Percentiles rank a stretch among this genome's conserved stretches.
Conservation (phyloP, 2,888 invertebrate genomes). For the Archips xylosteana region DNA sequence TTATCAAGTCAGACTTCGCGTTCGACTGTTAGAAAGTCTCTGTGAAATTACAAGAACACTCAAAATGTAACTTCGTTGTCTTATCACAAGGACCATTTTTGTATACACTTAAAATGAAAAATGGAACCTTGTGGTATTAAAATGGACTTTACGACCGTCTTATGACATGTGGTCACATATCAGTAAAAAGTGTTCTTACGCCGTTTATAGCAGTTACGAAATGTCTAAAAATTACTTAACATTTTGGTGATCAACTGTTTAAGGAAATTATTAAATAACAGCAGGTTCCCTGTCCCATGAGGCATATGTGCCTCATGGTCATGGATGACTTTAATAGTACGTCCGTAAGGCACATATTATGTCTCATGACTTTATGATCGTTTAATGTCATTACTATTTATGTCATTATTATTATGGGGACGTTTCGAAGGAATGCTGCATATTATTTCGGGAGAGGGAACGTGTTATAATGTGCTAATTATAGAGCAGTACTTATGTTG, state of each 20-base stretch:
- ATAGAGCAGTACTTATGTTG: too few species aligned
- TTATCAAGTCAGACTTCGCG: neutral
- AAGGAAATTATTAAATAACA: neutral
- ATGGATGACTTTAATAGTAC: too few species aligned
- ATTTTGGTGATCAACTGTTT: neutral
- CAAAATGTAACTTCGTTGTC: neutral
- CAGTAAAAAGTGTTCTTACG: constrained; percentile 3
- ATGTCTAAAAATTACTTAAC: constrained; percentile 23
- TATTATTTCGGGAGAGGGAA: too few species aligned
- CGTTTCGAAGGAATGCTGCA: too few species aligned
- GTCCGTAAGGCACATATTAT: too few species aligned
- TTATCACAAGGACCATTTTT: neutral
- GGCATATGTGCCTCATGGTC: too few species aligned
- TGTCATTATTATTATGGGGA: too few species aligned
- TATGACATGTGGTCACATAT: neutral
- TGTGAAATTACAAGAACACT: neutral
- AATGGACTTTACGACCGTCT: constrained; percentile 6
- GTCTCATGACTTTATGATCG: too few species aligned
- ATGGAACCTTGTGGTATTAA: neutral
- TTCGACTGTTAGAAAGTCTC: neutral
- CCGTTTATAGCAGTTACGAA: constrained; percentile 12
- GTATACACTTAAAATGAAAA: neutral
- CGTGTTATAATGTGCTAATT: too few species aligned
- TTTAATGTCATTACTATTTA: too few species aligned
- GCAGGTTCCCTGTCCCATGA: too few species aligned